Conservation (phyloP, 2,888 invertebrate species). For the Catocala sponsa region DNA sequence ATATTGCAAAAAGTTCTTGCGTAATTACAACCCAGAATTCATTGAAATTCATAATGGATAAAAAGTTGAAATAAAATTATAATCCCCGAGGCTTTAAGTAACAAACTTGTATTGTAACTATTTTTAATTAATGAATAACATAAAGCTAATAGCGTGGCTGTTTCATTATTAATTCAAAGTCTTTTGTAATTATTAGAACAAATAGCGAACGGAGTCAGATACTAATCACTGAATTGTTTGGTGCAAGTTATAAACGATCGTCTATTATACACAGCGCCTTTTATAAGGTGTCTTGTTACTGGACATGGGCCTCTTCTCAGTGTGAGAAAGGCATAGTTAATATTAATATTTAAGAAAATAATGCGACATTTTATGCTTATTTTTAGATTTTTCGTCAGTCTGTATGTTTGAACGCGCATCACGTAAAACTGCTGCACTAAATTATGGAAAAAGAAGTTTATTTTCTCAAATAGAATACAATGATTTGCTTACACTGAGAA, state of each 20-base stretch:
- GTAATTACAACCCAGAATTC: too few relatives aligned
- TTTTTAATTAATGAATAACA: slow-evolving; percentile 45
- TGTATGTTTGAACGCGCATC: too few relatives aligned
- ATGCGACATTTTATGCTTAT: too few relatives aligned
- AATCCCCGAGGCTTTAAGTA: slow-evolving; percentile 3
- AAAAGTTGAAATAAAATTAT: neutral
- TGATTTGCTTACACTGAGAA: too few relatives aligned
- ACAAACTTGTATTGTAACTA: slow-evolving; percentile 27
- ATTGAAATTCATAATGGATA: neutral
- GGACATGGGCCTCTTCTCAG: too few relatives aligned
- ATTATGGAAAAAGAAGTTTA: too few relatives aligned
- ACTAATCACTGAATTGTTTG: slow-evolving; percentile 31
- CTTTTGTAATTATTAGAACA: slow-evolving; percentile 54
- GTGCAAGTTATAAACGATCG: slow-evolving; percentile 18
- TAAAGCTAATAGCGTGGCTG: slow-evolving; percentile 34
- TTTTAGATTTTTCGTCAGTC: too few relatives aligned
- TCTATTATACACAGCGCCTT: slow-evolving; percentile 8
- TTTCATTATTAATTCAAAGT: slow-evolving; percentile 54
- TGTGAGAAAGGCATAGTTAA: too few relatives aligned
- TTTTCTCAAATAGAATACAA: too few relatives aligned
- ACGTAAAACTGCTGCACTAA: too few relatives aligned
- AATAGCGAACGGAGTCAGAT: slow-evolving; percentile 25
- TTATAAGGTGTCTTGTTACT: neutral
- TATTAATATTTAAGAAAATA: too few relatives aligned
- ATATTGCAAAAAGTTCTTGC: too few relatives aligned